Percentiles rank a stretch among this genome's conserved stretches.
phyloP scores from a whole-genome alignment of 2,888 invertebrate species.

The Pherbina coryleti region DNA sequence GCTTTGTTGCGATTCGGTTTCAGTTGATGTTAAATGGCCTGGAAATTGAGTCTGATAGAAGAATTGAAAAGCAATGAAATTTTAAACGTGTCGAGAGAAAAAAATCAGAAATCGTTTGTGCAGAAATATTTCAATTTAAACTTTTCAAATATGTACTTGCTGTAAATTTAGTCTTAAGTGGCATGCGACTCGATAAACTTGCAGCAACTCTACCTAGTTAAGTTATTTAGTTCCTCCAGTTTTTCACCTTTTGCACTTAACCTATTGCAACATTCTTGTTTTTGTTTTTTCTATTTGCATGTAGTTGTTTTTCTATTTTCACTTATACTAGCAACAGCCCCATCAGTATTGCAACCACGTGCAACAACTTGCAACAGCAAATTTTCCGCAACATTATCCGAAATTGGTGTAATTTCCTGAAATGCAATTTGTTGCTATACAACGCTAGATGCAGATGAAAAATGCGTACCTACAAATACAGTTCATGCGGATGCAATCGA shows the following conservation, averaged over 20 bases:
- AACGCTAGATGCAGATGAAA: background rate
- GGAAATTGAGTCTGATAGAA: background rate
- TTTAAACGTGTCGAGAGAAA: background rate
- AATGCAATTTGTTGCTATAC: background rate
- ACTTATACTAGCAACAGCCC: background rate
- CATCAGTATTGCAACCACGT: background rate
- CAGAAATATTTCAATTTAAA: constrained; percentile 6
- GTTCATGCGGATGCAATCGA: background rate
- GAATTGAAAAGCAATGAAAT: background rate
- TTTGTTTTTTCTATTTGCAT: background rate
- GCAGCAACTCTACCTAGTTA: background rate
- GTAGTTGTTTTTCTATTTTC: background rate
- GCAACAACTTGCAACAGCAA: constrained; percentile 7
- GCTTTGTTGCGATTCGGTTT: background rate
- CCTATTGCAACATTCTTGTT: background rate
- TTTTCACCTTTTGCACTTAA: background rate
- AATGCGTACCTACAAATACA: background rate
- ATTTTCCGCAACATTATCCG: constrained; percentile 11
- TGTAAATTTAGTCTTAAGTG: background rate
- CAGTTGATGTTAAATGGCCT: constrained; percentile 13
- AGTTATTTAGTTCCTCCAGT: background rate
- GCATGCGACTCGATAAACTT: too few relatives aligned
- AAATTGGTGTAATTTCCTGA: constrained; percentile 10
- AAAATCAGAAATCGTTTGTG: background rate
- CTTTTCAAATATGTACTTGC: background rate